Base-by-base conservation (phyloP, 2,888 invertebrate genomes). In the Chalcis sispes region DNA sequence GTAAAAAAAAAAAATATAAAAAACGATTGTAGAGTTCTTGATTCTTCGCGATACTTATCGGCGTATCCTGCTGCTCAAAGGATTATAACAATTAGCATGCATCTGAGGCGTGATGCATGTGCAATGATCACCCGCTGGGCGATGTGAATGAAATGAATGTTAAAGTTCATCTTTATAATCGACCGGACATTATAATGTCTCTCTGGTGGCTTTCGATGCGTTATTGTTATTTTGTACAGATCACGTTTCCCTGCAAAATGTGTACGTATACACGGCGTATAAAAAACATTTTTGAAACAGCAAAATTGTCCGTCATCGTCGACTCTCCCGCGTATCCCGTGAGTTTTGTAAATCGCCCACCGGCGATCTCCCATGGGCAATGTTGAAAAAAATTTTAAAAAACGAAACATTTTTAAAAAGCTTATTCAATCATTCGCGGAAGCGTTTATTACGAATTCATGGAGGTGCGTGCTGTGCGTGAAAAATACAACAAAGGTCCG, bases 261-360 rank as follows among this genome's bases (percentile, higher is more conserved):
- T 29, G 3, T 13, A 29, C 1, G 23, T 36, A 15, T 5, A 52
- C 50, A 18, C 23, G 1, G 13, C 18, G 32, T 8, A 10, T 5
- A 10, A 42, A 1, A 42, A 10, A 36, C 8, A 1, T 29, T 32
- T 40, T 50, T 18, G 18, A 48, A 64, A 20, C 1, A 15, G 32
- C 10, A 36, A 59, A 36, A 59, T 8, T 50, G 46, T 25, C 7
- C 7, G 70, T 70, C 70, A 70, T 70, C 61, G 50, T 54, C 50
- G 40, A 40, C 27, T 40, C 40, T 32, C 13, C n/a, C 59, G n/a
- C 32, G 25, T 18, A 13, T 1, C 5, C 5, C 13, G 23, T 10
- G n/a, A 29, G 18, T 32, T 18, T 36, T 10, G 25, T 36, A 15
- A 5, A 20, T 18, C 2, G 46, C 8, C 42, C 20, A 27, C 20